Evolutionary conservation across 2,113 vertebrate species (phyloP), one percentile per base, ranked within the genome.

Genomic region (Cathartes aura): DNA sequence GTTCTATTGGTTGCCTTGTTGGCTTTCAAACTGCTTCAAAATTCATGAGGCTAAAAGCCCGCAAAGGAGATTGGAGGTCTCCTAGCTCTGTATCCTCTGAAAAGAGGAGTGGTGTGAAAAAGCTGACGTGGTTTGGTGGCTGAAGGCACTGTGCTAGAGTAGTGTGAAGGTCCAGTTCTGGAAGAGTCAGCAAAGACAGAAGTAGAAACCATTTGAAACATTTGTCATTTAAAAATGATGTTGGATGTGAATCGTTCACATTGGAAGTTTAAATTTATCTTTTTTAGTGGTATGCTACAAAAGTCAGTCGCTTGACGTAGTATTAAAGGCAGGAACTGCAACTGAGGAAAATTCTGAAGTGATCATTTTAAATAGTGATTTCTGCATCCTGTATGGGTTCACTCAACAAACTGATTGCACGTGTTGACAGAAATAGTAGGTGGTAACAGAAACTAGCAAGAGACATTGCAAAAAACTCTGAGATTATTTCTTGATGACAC

Each of bases 351-450:
- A 63, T 23, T 42, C 59, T 38, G 22, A 67, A 83, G 62, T 22
- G 62, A 66, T 67, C 1, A 2, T 50, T 78, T 73, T 43, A 13
- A 89, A 74, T 17, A 63, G 19, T n/a, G 38, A 53, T 94, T 83
- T 86, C 67, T 90, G 36, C 58, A 74, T 86, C 40, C 42, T 88
- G 24, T 27, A 30, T 66, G 27, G 32, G 1, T 72, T 94, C 82
- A 21, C 29, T 74, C 8, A 15, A 48, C 40, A 64, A 50, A 70
- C 38, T 58, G 48, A 68, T 86, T 55, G 56, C 38, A 83, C 1
- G 7, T 64, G 75, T 70, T 93, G 80, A 89, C 79, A 97, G 80
- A 88, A 93, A 74, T 59, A 93, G 48, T 58, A 70, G 63, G 68
- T 93, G 92, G 32, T 29, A 89, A 89, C 38, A 70, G 59, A 94